Conservation (phyloP, 2,113 vertebrate species). For the Lathamus discolor region DNA sequence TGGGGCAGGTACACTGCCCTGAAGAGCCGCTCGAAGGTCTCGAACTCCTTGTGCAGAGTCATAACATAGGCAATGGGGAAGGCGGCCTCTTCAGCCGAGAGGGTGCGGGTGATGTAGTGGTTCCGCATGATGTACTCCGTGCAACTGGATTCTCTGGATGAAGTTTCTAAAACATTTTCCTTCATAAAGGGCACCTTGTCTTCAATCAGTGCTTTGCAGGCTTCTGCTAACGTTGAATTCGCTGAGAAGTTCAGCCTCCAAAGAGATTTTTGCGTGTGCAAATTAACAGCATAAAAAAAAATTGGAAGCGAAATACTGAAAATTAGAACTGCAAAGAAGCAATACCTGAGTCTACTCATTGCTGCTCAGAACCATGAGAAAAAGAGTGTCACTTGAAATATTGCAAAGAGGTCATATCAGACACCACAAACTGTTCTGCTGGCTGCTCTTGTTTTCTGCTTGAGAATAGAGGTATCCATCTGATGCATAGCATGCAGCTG, state of each 20-base stretch:
- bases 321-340: neutral
- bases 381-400: neutral
- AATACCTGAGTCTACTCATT: slow-evolving; percentile 5
- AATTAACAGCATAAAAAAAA: neutral
- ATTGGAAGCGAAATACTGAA: slow-evolving; percentile 12
- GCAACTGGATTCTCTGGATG: slow-evolving; percentile 4
- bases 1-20: slow-evolving; percentile 61
- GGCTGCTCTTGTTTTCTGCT: neutral
- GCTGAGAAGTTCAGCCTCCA: neutral
- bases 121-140: neutral
- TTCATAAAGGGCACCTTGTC: slow-evolving; percentile 36
- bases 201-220: slow-evolving; percentile 49
- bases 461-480: rapidly evolving
- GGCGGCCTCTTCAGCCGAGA: neutral
- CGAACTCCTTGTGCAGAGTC: slow-evolving; percentile 60
- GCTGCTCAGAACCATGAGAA: neutral
- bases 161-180: neutral
- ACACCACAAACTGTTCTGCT: neutral
- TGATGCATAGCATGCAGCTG: neutral
- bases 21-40: slow-evolving; percentile 59
- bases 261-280: neutral
- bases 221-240: slow-evolving; percentile 11
- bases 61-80: slow-evolving; percentile 34
- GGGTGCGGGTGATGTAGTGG: neutral
- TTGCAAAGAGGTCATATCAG: neutral